Conservation (phyloP, 2,888 invertebrate species). For the Apodemia zela region DNA sequence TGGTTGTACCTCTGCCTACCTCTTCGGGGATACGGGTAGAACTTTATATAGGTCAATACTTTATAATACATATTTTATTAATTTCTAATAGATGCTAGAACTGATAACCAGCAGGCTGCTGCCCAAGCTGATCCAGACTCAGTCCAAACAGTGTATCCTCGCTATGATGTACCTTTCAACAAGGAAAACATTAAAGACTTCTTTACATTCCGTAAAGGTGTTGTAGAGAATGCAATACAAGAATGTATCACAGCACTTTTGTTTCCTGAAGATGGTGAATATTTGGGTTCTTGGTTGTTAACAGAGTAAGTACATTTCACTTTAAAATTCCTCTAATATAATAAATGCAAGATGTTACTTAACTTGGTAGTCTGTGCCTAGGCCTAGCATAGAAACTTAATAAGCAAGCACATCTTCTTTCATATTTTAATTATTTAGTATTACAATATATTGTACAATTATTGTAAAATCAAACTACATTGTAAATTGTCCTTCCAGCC, state of each 20-base stretch:
- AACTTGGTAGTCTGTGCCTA: too few species aligned
- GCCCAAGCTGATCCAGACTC: constrained; percentile 49
- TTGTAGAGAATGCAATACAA: constrained; percentile 86
- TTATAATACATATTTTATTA: neutral
- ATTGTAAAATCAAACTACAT: too few species aligned
- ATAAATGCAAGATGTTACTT: too few species aligned
- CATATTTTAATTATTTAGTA: too few species aligned
- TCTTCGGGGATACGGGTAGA: too few species aligned
- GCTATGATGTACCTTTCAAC: constrained; percentile 69
- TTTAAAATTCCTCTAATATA: neutral
- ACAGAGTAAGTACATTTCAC: constrained; percentile 84
- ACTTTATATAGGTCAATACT: too few species aligned
- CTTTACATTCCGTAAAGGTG: constrained; percentile 87
- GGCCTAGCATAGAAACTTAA: too few species aligned
- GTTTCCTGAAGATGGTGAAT: constrained; percentile 85
- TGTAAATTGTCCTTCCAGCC: too few species aligned
- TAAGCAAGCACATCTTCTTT: too few species aligned
- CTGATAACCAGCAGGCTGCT: constrained; percentile 46
- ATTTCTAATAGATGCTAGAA: constrained; percentile 52
- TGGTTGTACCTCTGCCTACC: too few species aligned
- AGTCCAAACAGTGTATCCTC: constrained; percentile 58
- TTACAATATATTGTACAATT: too few species aligned
- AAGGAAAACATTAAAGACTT: constrained; percentile 83
- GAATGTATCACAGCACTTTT: constrained; percentile 84
- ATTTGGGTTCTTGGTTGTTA: constrained; percentile 88